Conservation (phyloP, 2,888 invertebrate species). For the Drosophila fungiperda region DNA sequence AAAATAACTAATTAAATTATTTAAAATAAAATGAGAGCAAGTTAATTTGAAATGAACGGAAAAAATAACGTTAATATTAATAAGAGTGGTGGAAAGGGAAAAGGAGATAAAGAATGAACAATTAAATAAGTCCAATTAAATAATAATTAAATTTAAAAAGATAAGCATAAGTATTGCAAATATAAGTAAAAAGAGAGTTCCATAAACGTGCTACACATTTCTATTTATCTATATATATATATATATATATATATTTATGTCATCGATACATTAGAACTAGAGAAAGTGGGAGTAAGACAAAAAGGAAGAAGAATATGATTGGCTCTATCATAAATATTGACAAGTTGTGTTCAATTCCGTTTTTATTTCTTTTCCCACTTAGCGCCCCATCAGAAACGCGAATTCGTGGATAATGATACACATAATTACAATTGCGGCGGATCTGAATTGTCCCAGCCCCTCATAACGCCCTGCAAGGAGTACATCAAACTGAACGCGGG, state of each 20-base stretch:
- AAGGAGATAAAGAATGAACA: neutral
- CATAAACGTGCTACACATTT: neutral
- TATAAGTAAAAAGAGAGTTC: neutral
- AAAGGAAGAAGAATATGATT: neutral
- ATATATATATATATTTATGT: neutral
- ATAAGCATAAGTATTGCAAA: neutral
- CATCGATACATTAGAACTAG: neutral
- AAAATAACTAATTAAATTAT: neutral
- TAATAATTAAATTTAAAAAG: neutral
- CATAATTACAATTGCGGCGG: conserved; percentile 71
- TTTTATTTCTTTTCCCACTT: neutral
- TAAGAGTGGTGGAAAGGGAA: neutral
- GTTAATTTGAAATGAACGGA: neutral
- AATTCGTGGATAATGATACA: conserved; percentile 54
- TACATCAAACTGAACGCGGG: conserved; percentile 82
- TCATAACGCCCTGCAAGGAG: conserved; percentile 82
- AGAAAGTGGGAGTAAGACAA: neutral
- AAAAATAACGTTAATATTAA: neutral
- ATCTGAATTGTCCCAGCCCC: conserved; percentile 80
- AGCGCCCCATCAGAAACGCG: conserved; percentile 75
- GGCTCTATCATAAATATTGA: neutral
- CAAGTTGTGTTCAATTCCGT: neutral
- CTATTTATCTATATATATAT: neutral
- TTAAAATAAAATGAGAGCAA: neutral
- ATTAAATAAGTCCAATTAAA: neutral